Conservation (phyloP, 2,113 vertebrate species). For the Passer domesticus region DNA sequence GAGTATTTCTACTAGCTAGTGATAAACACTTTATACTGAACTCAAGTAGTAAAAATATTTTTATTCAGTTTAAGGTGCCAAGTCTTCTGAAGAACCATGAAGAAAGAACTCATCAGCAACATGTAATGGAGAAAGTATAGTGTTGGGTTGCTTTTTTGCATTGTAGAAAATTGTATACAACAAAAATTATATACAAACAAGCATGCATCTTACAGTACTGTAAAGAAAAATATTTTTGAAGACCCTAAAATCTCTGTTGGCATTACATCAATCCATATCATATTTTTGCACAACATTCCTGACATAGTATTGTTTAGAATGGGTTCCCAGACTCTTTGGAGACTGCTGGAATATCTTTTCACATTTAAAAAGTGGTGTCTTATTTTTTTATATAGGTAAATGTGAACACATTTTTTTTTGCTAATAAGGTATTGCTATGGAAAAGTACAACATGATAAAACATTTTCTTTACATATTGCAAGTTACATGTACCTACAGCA, state of each 20-base stretch:
- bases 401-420: neutral
- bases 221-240: neutral
- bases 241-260: neutral
- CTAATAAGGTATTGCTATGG: neutral
- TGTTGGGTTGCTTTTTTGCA: neutral
- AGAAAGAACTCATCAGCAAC: neutral
- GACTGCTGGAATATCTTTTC: neutral
- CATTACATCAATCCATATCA: rapidly evolving
- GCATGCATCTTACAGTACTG: neutral
- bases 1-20: neutral
- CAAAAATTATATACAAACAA: neutral
- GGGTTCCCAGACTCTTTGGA: neutral
- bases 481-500: neutral
- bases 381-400: neutral
- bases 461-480: neutral
- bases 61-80: neutral
- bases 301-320: neutral
- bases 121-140: neutral
- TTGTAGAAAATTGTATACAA: neutral
- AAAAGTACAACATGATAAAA: neutral
- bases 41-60: neutral
- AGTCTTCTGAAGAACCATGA: neutral
- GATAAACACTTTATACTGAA: neutral
- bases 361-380: neutral
- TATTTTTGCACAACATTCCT: neutral